Evolutionary conservation across 2,113 vertebrate species (phyloP).

Genomic region (Phylloscopus whistleri): DNA sequence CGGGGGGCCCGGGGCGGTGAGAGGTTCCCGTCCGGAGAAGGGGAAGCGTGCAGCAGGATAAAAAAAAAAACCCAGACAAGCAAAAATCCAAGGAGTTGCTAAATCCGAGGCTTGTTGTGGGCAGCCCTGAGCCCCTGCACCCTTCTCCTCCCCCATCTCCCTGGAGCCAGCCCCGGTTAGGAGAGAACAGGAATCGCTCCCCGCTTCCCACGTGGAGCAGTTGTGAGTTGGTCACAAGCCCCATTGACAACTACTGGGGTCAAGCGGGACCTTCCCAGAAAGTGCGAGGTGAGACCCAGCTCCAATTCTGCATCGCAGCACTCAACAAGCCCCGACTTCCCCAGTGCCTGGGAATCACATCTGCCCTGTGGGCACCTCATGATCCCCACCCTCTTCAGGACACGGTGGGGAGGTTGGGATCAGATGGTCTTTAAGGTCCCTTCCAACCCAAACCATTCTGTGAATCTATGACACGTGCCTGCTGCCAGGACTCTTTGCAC

Average conservation of each 20-base stretch:
- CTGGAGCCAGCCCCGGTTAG: too few species aligned
- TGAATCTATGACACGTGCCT: neutral
- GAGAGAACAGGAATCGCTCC: neutral
- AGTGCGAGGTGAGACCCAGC: neutral
- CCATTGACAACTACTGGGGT: rapidly evolving
- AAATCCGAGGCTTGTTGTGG: neutral
- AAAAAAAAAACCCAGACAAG: too few species aligned
- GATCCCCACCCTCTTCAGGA: neutral
- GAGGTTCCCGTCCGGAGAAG: neutral
- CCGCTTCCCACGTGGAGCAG: rapidly evolving
- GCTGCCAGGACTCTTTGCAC: neutral
- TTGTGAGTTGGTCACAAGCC: neutral
- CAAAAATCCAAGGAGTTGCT: neutral
- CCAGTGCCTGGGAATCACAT: rapidly evolving
- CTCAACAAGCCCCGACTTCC: rapidly evolving
- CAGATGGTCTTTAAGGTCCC: neutral
- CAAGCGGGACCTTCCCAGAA: neutral
- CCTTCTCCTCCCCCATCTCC: neutral
- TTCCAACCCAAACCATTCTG: neutral
- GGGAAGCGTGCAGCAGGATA: rapidly evolving
- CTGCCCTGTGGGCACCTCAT: neutral
- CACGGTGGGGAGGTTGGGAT: neutral
- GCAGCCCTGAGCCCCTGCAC: neutral
- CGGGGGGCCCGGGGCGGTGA: neutral
- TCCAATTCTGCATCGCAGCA: neutral